Evolutionary conservation across 1,140 invertebrate genomes (phyloP), one percentile per base, ranked within the genome.

Genomic region (Drosophila quadrilineata): DNA sequence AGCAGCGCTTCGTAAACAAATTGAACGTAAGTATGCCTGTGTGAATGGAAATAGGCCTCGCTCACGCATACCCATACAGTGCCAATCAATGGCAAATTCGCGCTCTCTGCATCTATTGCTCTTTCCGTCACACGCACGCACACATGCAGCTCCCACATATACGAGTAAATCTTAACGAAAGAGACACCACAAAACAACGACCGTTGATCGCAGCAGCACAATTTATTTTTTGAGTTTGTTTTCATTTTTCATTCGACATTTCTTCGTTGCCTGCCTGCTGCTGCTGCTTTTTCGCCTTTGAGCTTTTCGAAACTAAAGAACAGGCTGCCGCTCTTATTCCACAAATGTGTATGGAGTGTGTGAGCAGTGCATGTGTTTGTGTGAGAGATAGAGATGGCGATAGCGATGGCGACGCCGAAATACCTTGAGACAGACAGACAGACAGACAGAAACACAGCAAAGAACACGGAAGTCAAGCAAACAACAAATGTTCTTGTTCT

Each of bases 391-490:
- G 31, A 49, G 49, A 65, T 62, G 56, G 40, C 19, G 16, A 36
- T 38, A 31, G 29, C 41, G 19, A 36, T 36, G 54, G 48, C 57
- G 43, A 53, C 38, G 9, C 26, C 16, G 24, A 53, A 69, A 72
- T 72, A 69, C 69, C 69, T 72, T 69, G 69, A 63, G 29, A 56
- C 49, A 50, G 29, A n/a, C n/a, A n/a, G n/a, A n/a, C n/a, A n/a
- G n/a, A n/a, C n/a, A n/a, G n/a, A n/a, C n/a, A n/a, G n/a, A n/a
- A n/a, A n/a, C n/a, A 45, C 28, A 64, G 38, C 29, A 21, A 19
- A 67, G 50, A 63, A 69, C 65, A 58, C 65, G 65, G 69, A 69
- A 69, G 69, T 69, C 33, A 46, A 29, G 17, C 14, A 58, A 29
- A 46, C 38, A 63, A 33, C 29, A 50, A 49, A 56, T 29, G 40